Evolutionary conservation across 2,113 vertebrate genomes (phyloP), one percentile per base, ranked within the genome.

Genomic region (Neodon shergylaensis): DNA sequence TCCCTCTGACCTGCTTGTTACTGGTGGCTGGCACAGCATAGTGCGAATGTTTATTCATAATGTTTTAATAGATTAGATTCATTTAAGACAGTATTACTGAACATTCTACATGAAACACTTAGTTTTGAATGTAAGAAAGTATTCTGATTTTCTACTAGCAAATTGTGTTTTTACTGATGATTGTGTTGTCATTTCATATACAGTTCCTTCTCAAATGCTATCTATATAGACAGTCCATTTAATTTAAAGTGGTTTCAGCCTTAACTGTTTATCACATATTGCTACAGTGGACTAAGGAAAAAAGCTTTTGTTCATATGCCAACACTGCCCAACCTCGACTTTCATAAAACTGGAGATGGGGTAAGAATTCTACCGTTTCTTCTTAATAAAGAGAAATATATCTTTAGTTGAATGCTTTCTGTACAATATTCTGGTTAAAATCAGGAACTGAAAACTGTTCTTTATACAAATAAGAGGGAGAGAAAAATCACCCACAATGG

Each of bases 251-350:
- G 33, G 94, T 92, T 95, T 88, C 81, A 65, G 86, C 98, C 99
- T 99, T 99, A 99, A 99, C 98, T 95, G 47, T 84, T 97, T 95
- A 84, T 98, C 97, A 99, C 99, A 96, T 99, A 99, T 98, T 99
- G 99, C 99, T 99, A 99, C 97, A 99, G 99, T 98, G 99, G 99
- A 98, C 98, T 99, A 94, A 99, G 99, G 96, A 99, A 99, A 98
- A 99, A 99, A 97, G 99, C 99, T 26, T 99, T 99, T 97, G 99
- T 99, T 97, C 99, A 99, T 96, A 99, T 99, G 99, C 99, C 99
- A 47, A 99, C 99, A 94, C 98, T 99, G 97, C 99, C 99, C 93
- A 99, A 98, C 96, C 99, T 99, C 98, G 99, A 99, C 95, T 98
- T 99, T 95, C 99, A 99, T 97, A 99, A 99, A 98, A 98, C 99